A percentile compares a stretch with the other conserved stretches of the same genome.
Conservation (phyloP, 2,797 vertebrate genomes). For the Gallirallus australis region DNA sequence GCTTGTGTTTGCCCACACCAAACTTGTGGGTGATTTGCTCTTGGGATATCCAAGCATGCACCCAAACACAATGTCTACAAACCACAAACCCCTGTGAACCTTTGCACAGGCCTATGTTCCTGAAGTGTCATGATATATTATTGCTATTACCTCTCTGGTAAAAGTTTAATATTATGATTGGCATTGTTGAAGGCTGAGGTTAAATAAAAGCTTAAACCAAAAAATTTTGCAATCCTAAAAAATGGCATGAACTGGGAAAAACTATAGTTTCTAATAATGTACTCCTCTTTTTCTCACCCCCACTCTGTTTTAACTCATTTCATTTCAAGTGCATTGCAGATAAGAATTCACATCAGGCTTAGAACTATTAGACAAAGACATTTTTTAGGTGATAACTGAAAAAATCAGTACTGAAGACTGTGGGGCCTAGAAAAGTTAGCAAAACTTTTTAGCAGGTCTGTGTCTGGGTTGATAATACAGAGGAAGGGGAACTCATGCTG, state of each 20-base stretch:
- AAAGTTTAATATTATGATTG: not conserved
- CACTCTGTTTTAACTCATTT: not conserved
- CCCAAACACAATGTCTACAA: not conserved
- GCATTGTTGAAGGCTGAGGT: not conserved
- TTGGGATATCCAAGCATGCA: not conserved
- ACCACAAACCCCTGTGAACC: not conserved
- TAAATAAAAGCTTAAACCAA: not conserved
- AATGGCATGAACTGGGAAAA: not conserved
- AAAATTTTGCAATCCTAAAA: not conserved
- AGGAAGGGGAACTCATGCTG: not conserved
- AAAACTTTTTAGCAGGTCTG: not conserved
- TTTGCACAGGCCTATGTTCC: not conserved
- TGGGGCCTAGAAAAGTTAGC: not conserved
- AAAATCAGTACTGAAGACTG: not conserved
- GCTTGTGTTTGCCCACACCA: not conserved
- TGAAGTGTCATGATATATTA: not conserved
- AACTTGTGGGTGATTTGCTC: not conserved
- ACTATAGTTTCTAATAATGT: not conserved
- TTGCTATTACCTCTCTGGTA: not conserved
- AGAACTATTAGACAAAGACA: not conserved
- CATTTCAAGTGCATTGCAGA: not conserved
- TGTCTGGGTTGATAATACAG: not conserved
- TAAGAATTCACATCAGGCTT: not conserved
- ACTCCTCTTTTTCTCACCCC: not conserved
- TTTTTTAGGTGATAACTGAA: not conserved